A percentile compares a stretch with the other conserved stretches of the same genome.
Evolutionary conservation across 2,113 vertebrate genomes (phyloP).

Genomic region (Alligator mississippiensis): DNA sequence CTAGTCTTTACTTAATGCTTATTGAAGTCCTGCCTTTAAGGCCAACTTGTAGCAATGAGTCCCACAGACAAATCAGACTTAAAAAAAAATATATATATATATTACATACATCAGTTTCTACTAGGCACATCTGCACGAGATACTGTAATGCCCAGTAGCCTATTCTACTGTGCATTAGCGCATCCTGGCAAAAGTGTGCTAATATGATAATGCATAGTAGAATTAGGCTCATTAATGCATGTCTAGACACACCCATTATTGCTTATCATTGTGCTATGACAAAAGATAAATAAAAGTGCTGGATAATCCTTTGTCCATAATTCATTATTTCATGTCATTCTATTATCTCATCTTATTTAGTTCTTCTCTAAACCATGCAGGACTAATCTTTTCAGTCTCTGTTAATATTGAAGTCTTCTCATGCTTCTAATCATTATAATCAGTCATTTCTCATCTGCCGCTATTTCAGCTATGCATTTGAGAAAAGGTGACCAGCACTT

Average conservation of each 20-base stretch:
- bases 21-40: neutral
- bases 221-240: no score
- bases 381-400: neutral
- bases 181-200: no score
- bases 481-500: neutral
- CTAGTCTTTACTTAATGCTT: neutral
- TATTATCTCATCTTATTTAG: neutral
- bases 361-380: neutral
- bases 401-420: neutral
- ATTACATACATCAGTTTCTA: no score
- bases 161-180: no score
- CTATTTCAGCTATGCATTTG: neutral
- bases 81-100: neutral
- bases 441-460: neutral
- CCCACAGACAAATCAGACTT: neutral
- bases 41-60: neutral
- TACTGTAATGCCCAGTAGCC: no score
- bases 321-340: neutral
- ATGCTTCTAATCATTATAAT: neutral
- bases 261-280: neutral
- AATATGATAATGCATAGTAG: no score
- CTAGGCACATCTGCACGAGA: no score
- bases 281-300: neutral
- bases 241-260: no score
- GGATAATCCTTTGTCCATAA: neutral